Evolutionary conservation across 2,113 vertebrate genomes (phyloP), one percentile per base, ranked within the genome.

Genomic region (Eurystomus gularis): DNA sequence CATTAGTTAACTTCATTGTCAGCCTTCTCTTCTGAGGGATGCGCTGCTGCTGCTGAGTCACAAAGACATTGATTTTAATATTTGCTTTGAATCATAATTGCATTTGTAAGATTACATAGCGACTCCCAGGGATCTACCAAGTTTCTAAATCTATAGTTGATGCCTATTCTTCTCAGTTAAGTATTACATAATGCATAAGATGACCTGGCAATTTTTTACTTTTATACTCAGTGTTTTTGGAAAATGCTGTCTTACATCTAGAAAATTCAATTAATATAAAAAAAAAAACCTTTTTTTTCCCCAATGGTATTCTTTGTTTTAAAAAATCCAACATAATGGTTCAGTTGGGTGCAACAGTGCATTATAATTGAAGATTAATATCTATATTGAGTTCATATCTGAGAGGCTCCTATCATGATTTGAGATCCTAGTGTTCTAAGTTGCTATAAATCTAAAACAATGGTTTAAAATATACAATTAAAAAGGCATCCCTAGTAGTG

Each of bases 11-110:
- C 88, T 95, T 97, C 95, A 88, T 86, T 13, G n/a, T 92, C 92
- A 92, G 73, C 57, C 82, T 96, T 98, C 96, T 87, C 81, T 96
- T 97, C 91, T 92, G 87, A 94, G 90, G 96, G 91, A 96, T 93
- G 84, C 69, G 60, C 94, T 98, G 96, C 92, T 97, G 94, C 89
- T 97, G 93, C 96, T 97, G 96, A 96, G 77, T 97, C 97, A 97
- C 95, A 97, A 97, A 97, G 91, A 86, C 97, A 97, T 97, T 93
- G 97, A 97, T 97, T 98, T 97, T 98, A 96, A 95, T 97, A 97
- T 96, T 97, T 95, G 93, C 96, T 97, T 94, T 96, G 94, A 97
- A 92, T 96, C 87, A 83, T 97, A 97, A 98, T 96, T 97, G 93
- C 73, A 20, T 97, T 95, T 25, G 3, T 95, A 96, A 97, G 94